Conservation (phyloP, 2,797 vertebrate genomes). For the Gallinago nigripennis region DNA sequence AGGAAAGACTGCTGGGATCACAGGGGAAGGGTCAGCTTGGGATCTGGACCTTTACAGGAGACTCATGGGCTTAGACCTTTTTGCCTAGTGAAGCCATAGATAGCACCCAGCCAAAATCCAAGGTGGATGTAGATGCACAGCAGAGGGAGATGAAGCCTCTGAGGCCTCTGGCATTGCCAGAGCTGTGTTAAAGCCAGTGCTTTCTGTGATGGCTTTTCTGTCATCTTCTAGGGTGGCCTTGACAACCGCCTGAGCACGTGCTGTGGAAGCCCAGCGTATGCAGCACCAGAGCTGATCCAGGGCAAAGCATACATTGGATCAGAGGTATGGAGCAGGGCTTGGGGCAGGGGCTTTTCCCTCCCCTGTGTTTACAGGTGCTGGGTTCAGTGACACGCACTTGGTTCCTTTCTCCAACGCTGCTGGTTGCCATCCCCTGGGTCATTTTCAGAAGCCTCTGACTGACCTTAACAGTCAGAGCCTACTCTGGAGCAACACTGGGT, state of each 20-base stretch:
- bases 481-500: background rate
- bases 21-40: background rate
- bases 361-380: accelerated
- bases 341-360: accelerated
- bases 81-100: background rate
- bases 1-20: background rate
- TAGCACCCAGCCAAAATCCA: background rate
- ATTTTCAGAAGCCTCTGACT: background rate
- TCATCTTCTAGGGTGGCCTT: slow-evolving; percentile 84
- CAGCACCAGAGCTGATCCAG: slow-evolving; percentile 94
- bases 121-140: background rate
- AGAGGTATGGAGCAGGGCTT: slow-evolving; percentile 76
- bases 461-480: background rate
- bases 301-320: slow-evolving; percentile 95
- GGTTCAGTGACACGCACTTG: background rate
- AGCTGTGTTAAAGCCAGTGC: background rate
- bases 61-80: background rate
- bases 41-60: background rate
- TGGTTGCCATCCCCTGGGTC: accelerated
- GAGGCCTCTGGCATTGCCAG: background rate
- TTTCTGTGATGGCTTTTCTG: background rate
- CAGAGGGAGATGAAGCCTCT: background rate
- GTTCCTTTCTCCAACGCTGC: background rate
- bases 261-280: slow-evolving; percentile 95
- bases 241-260: slow-evolving; percentile 90